These are phyloP conservation scores for Pseudobourletiella spinata DNA, from an alignment of 1,140 invertebrate genomes.

Conservation along the genomic window DNA sequence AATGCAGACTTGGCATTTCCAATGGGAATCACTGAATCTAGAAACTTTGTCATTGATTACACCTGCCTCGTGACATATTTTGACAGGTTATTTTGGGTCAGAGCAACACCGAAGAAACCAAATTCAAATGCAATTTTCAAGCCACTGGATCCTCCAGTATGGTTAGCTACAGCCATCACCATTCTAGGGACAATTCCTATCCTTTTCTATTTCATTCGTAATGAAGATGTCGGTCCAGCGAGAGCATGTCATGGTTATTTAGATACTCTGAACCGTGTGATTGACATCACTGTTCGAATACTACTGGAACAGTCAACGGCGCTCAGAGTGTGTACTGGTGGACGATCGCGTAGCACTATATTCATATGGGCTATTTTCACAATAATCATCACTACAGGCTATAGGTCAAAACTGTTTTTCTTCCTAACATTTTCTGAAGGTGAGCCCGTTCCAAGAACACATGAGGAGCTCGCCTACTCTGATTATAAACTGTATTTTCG, in stretches of 20 bases:
- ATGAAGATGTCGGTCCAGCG: not conserved
- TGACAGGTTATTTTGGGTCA: not conserved
- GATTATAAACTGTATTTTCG: conserved; percentile 9
- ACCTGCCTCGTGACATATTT: not conserved
- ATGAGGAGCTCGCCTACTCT: not conserved
- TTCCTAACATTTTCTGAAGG: conserved; percentile 7
- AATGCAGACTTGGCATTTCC: not conserved
- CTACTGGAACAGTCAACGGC: not conserved
- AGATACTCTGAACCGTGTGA: not conserved
- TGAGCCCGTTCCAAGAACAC: not conserved
- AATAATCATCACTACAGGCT: not conserved
- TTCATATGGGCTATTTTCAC: not conserved
- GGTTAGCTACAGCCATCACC: not conserved
- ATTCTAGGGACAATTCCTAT: not conserved
- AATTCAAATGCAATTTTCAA: not conserved
- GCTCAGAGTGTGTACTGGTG: not conserved
- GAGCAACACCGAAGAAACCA: not conserved
- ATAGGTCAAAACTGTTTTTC: conserved; percentile 1
- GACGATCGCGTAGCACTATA: not conserved
- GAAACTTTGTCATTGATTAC: not conserved
- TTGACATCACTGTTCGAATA: not conserved
- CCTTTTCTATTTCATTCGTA: not conserved
- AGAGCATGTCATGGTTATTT: not conserved
- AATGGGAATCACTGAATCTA: not conserved
- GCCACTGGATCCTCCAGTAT: not conserved